Base-by-base conservation (phyloP, 2,113 vertebrate genomes). In the Scartelaos histophorus region DNA sequence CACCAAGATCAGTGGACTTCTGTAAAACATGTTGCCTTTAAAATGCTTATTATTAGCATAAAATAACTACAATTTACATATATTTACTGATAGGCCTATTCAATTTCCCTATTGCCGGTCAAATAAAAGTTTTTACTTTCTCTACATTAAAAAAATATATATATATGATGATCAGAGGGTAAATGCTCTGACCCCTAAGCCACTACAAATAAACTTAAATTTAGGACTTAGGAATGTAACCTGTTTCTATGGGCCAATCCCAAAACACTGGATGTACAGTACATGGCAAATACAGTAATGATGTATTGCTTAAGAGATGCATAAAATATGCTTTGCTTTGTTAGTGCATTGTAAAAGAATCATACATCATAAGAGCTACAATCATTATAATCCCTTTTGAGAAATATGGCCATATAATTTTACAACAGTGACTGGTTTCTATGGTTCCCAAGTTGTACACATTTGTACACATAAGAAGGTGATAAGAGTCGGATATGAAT, bases 401-500 rank as follows among this genome's bases (percentile, higher is more conserved):
- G 15, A 71, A 17, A 22, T 54, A 25, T 54, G 65, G 46, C 54
- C 46, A 57, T 61, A 57, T 67, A 62, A 56, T 34, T 72, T 68
- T 19, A 35, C 49, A 21, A 61, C 17, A 54, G 38, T 25, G 25
- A 24, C 49, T 9, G 1, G 45, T 72, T 69, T 46, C 77, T 56
- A 51, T 78, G 76, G 71, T 61, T 64, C 70, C 66, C 12, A 34
- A 49, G 66, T 34, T 34, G 58, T 61, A 34, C 57, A 60, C 58
- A 61, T 29, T 61, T 60, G 46, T 60, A 60, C 25, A 64, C 65
- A 56, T 73, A 45, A 54, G 71, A 76, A 68, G 56, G 62, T 49
- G 71, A 80, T 65, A 74, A 66, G 69, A 73, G 43, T 13, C 5
- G 25, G 13, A 34, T 34, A 34, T 73, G 80, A 75, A 82, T 46